phyloP scores from a whole-genome alignment of 2,888 invertebrate genomes.

The Punctoribates punctum region DNA sequence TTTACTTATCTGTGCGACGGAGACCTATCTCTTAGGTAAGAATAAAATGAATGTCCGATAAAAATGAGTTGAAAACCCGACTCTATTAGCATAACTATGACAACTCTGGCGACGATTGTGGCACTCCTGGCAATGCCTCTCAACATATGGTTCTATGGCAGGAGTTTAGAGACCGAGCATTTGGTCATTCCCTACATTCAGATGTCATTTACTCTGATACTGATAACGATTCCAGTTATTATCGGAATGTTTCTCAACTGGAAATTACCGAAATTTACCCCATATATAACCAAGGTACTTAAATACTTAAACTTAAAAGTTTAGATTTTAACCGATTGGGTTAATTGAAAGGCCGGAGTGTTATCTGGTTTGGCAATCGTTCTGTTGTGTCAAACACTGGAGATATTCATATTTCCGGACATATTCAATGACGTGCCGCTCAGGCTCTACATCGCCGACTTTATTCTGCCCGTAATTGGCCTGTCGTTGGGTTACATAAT shows the following conservation, averaged over 20 bases:
- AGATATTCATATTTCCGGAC: constrained; percentile 51
- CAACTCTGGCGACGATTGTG: constrained; percentile 51
- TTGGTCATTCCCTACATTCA: constrained; percentile 51
- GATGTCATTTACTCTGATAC: constrained; percentile 50
- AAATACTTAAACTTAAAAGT: not conserved
- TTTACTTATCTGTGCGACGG: constrained; percentile 52
- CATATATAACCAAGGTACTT: constrained; percentile 50
- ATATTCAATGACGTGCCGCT: constrained; percentile 51
- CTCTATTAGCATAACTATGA: constrained; percentile 51
- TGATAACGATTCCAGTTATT: constrained; percentile 50
- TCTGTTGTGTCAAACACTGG: constrained; percentile 49
- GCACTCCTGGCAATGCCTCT: constrained; percentile 52
- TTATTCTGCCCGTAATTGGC: constrained; percentile 50
- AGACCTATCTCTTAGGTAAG: constrained; percentile 51
- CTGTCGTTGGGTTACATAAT: constrained; percentile 50
- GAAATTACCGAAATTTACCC: constrained; percentile 50
- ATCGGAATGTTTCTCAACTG: constrained; percentile 50
- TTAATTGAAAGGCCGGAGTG: constrained; percentile 50
- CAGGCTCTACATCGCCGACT: constrained; percentile 50
- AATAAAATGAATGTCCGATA: constrained; percentile 1
- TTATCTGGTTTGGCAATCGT: constrained; percentile 50
- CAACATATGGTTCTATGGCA: constrained; percentile 52
- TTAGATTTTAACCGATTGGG: not conserved
- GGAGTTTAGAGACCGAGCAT: constrained; percentile 50
- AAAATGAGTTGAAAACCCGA: constrained; percentile 3